Base-by-base conservation (phyloP, 1,140 invertebrate genomes). In the Lasioglossum albipes region DNA sequence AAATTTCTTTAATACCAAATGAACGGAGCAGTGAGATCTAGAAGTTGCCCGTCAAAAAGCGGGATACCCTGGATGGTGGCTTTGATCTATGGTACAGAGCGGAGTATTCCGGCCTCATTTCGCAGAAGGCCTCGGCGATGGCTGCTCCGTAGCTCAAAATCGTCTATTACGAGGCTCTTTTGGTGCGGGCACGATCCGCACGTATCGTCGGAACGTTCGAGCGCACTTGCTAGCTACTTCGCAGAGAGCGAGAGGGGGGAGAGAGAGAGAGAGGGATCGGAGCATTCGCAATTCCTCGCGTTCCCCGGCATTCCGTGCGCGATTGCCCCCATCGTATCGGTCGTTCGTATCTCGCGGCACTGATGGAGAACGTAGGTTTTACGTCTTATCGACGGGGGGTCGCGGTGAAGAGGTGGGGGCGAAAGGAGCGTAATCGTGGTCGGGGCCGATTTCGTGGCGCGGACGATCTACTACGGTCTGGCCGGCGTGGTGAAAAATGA, bases 221-320 rank as follows among this genome's bases (percentile, higher is more conserved):
- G 64, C 57, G 69, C 79, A 84, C 67, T 82, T 61, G 70, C 22
- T 57, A 45, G 67, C 75, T 62, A 70, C 57, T 83, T 86, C 81
- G 61, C 70, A 69, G n/a, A 64, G 52, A 45, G 45, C 1, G 45
- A 9, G 12, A 45, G 45, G 10, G 45, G 1, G 45, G 45, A 45
- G 45, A 45, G 45, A 45, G 45, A 45, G 45, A 49, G 45, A 45
- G 45, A 4, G 45, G 9, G 45, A 49, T 10, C 16, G 52, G 52
- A 65, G 84, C 81, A 83, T 86, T 86, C 83, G 72, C 81, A 86
- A 86, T 86, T 80, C 79, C 54, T 31, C 75, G 75, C 70, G 61
- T 70, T 61, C 27, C 42, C 20, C 61, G 42, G 68, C 72, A 18
- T 13, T 36, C n/a, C 16, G 52, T 12, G 7, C 71, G 18, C n/a